Percentiles rank a stretch among this genome's conserved stretches.
phyloP scores from a whole-genome alignment of 2,888 invertebrate genomes.

The Macaria notata region DNA sequence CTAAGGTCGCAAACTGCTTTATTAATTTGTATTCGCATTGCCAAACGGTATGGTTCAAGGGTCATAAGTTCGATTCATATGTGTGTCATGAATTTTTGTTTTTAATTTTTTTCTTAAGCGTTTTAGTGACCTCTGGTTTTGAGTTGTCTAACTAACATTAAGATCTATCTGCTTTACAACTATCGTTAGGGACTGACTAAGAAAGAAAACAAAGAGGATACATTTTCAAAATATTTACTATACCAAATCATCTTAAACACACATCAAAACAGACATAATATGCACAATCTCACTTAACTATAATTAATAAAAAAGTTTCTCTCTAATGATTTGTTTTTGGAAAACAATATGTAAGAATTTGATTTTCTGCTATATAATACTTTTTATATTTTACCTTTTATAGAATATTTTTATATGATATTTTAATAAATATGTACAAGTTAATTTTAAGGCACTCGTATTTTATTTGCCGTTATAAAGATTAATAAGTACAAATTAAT shows the following conservation, averaged over 20 bases:
- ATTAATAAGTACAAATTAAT: slow-evolving; percentile 74
- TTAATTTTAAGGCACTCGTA: slow-evolving; percentile 73
- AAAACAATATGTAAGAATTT: slow-evolving; percentile 73
- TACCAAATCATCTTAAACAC: slow-evolving; percentile 81
- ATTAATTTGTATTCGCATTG: too few species aligned
- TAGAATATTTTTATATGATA: slow-evolving; percentile 44
- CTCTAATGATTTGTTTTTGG: slow-evolving; percentile 70
- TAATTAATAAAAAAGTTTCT: slow-evolving; percentile 57
- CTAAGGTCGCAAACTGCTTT: too few species aligned
- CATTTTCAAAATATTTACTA: slow-evolving; percentile 79
- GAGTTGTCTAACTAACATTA: too few species aligned
- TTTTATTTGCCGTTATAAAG: slow-evolving; percentile 61
- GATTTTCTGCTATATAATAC: slow-evolving; percentile 45
- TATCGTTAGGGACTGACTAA: too few species aligned
- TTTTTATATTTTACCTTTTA: slow-evolving; percentile 45
- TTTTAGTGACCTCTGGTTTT: too few species aligned
- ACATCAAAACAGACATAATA: slow-evolving; percentile 82
- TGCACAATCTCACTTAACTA: slow-evolving; percentile 79
- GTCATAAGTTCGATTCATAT: too few species aligned
- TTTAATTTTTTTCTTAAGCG: too few species aligned
- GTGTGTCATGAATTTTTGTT: too few species aligned
- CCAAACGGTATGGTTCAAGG: too few species aligned
- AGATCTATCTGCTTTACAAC: too few species aligned
- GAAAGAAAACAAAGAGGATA: slow-evolving; percentile 17
- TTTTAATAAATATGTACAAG: slow-evolving; percentile 68